A percentile compares a stretch with the other conserved stretches of the same genome.
These are phyloP conservation scores for Calameuta filiformis DNA, from an alignment of 2,888 invertebrate genomes.

Conservation along the genomic window DNA sequence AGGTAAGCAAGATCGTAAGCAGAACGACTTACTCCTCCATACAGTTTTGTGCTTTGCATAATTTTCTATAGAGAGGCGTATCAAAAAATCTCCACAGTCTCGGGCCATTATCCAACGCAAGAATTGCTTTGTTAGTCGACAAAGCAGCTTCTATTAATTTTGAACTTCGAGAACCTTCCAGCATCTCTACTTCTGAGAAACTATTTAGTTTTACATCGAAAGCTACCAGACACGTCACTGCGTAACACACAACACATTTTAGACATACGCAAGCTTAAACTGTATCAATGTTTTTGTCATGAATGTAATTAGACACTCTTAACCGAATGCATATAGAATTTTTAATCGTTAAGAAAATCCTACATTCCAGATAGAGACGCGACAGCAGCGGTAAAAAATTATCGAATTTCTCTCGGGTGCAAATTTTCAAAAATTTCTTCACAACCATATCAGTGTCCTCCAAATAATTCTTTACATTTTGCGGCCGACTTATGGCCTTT, in stretches of 20 bases:
- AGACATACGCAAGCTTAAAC: background rate
- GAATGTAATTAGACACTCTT: constrained; percentile 11
- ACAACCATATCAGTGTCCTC: constrained; percentile 74
- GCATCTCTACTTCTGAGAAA: constrained; percentile 73
- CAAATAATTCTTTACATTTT: constrained; percentile 76
- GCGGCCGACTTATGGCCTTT: constrained; percentile 80
- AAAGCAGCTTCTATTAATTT: constrained; percentile 79
- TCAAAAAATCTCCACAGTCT: constrained; percentile 78
- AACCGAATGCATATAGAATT: constrained; percentile 7
- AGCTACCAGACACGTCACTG: constrained; percentile 80
- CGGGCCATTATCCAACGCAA: constrained; percentile 77
- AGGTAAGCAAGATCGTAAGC: background rate
- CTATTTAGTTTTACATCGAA: constrained; percentile 78
- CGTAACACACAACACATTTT: constrained; percentile 11
- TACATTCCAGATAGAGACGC: constrained; percentile 84
- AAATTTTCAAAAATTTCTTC: constrained; percentile 72
- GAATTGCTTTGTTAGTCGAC: constrained; percentile 77
- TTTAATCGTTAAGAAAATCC: constrained; percentile 39
- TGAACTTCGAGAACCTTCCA: constrained; percentile 72
- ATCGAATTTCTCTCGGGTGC: constrained; percentile 60
- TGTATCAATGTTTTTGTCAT: constrained; percentile 1
- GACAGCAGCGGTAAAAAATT: constrained; percentile 80
- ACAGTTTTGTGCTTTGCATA: constrained; percentile 76
- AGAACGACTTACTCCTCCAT: constrained; percentile 72
- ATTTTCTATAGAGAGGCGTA: constrained; percentile 78